These are phyloP conservation scores for Macropus fuliginosus DNA, from an alignment of 2,797 vertebrate species.

Conservation along the genomic window DNA sequence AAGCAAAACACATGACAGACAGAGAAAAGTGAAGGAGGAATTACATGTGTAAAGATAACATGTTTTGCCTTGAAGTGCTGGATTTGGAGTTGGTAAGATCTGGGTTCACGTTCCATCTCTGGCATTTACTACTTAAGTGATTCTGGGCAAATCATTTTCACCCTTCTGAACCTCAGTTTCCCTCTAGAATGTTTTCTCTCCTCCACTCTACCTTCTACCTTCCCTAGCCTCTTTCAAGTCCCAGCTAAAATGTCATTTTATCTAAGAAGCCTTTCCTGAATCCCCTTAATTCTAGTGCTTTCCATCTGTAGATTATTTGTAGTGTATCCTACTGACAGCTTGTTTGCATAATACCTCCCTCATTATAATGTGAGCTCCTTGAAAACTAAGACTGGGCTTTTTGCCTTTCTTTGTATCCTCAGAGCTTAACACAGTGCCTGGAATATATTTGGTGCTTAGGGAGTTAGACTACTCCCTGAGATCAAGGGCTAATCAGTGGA, in stretches of 20 bases:
- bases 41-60: background rate
- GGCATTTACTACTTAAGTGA: background rate
- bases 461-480: background rate
- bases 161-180: background rate
- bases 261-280: background rate
- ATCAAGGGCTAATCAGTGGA: background rate
- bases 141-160: background rate
- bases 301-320: background rate
- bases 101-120: background rate
- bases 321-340: background rate
- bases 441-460: background rate
- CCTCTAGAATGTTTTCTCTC: background rate
- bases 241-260: background rate
- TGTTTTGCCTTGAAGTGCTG: background rate
- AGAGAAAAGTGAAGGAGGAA: background rate
- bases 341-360: background rate
- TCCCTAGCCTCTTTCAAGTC: background rate
- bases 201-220: background rate
- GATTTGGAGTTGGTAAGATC: background rate
- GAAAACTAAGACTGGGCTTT: background rate
- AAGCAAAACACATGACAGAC: background rate
- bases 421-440: background rate
- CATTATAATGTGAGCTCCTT: background rate
- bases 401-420: background rate
- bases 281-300: background rate